These are phyloP conservation scores for Stichopus horrens DNA, from an alignment of 53 echinoderm and acorn worm genomes.

Conservation along the genomic window DNA sequence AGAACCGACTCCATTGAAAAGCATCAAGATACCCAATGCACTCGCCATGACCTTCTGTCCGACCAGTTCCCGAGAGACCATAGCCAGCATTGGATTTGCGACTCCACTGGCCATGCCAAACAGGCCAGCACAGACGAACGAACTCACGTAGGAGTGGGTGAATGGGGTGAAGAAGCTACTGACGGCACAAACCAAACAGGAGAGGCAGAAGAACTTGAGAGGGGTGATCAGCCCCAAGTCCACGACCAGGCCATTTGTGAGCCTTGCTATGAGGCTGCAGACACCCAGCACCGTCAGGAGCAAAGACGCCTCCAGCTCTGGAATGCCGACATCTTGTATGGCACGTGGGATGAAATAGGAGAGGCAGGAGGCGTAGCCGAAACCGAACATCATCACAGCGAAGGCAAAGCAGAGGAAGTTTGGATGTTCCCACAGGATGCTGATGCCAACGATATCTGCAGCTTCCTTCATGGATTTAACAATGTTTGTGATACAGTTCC, in stretches of 20 bases:
- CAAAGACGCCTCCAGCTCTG: conserved; percentile 15
- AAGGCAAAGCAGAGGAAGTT: conserved; percentile 26
- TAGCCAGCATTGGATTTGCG: conserved; percentile 43
- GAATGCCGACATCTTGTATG: conserved; percentile 22
- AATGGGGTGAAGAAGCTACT: conserved; percentile 47
- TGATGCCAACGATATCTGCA: not conserved
- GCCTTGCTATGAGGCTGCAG: conserved; percentile 24
- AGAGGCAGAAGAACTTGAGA: conserved; percentile 35
- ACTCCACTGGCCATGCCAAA: conserved; percentile 44
- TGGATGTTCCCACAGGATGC: conserved; percentile 40
- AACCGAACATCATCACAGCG: conserved; percentile 47
- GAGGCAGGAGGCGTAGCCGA: conserved; percentile 33
- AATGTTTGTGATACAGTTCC: not conserved
- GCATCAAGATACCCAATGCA: conserved; percentile 31
- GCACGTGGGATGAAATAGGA: conserved; percentile 39
- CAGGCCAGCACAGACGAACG: conserved; percentile 21
- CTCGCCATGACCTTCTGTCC: conserved; percentile 45
- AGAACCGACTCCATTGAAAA: conserved; percentile 44
- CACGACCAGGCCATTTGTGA: conserved; percentile 32
- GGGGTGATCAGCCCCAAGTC: conserved; percentile 34
- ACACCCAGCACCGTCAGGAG: conserved; percentile 22
- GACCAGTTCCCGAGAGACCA: conserved; percentile 43
- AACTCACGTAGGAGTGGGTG: not conserved
- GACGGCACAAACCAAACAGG: conserved; percentile 28
- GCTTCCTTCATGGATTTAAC: not conserved